Percentiles rank a stretch among this genome's conserved stretches.
These are phyloP conservation scores for Pygocentrus nattereri DNA, from an alignment of 2,797 vertebrate genomes.

Conservation along the genomic window DNA sequence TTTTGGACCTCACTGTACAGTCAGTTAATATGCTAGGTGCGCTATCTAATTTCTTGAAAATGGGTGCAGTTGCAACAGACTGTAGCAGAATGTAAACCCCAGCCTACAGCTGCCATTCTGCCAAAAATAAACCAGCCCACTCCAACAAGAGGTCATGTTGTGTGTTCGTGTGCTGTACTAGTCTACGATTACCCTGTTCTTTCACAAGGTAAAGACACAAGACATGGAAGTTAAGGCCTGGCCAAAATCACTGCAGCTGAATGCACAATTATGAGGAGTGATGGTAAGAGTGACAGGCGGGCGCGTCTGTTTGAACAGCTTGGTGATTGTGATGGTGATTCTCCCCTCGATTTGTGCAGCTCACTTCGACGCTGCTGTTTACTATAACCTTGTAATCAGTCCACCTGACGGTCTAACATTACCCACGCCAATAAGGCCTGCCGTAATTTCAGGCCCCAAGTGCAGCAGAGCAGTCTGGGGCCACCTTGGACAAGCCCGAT, in stretches of 20 bases:
- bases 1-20: background rate
- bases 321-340: conserved; percentile 80
- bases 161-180: conserved; percentile 9
- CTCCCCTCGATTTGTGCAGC: conserved; percentile 66
- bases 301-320: conserved; percentile 76
- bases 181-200: conserved; percentile 45
- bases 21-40: background rate
- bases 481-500: conserved; percentile 71
- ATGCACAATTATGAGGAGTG: conserved; percentile 72
- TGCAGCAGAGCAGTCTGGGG: conserved; percentile 68
- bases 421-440: conserved; percentile 82
- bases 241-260: conserved; percentile 63
- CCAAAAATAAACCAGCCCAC: background rate
- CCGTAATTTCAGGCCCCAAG: conserved; percentile 84
- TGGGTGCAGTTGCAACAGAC: background rate
- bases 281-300: conserved; percentile 59
- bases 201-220: conserved; percentile 63
- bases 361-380: conserved; percentile 84
- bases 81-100: background rate
- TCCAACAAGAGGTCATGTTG: conserved; percentile 1
- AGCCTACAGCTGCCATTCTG: background rate
- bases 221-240: conserved; percentile 60
- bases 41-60: background rate
- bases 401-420: conserved; percentile 83
- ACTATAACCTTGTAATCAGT: conserved; percentile 87